Evolutionary conservation across 2,797 vertebrate genomes (phyloP).

Genomic region (Danio kyathit): DNA sequence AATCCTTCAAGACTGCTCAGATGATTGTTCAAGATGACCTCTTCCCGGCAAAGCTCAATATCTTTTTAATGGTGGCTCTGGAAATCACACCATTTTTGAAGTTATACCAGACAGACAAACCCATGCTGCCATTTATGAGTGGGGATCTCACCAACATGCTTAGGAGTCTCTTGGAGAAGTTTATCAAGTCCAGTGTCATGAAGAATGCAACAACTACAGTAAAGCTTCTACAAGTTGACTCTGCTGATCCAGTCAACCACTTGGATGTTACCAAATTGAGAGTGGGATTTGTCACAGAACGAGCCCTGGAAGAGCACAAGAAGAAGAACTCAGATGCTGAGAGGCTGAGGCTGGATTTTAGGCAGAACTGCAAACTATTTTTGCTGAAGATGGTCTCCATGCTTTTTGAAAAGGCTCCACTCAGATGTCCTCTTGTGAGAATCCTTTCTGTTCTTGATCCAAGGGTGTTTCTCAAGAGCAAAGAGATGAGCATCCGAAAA

Average conservation of each 20-base stretch:
- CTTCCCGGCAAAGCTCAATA: slow-evolving; percentile 46
- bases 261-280: slow-evolving; percentile 52
- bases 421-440: too few species aligned
- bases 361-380: too few species aligned
- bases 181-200: slow-evolving; percentile 46
- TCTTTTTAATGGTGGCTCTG: too few species aligned
- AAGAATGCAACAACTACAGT: slow-evolving; percentile 34
- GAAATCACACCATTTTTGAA: too few species aligned
- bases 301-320: slow-evolving; percentile 43
- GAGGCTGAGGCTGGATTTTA: too few species aligned
- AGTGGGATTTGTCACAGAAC: slow-evolving; percentile 44
- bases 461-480: too few species aligned
- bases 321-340: too few species aligned
- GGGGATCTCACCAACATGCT: slow-evolving; percentile 41
- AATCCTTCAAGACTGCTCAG: slow-evolving; percentile 51
- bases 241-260: slow-evolving; percentile 43
- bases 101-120: slow-evolving; percentile 48
- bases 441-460: too few species aligned
- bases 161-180: slow-evolving; percentile 45
- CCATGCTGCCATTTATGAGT: slow-evolving; percentile 51
- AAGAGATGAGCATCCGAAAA: too few species aligned
- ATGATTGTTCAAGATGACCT: slow-evolving; percentile 47
- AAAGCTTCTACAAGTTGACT: slow-evolving; percentile 53
- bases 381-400: too few species aligned
- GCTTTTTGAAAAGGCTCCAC: too few species aligned